Evolutionary conservation across 2,888 invertebrate genomes (phyloP).

Genomic region (Odontomyia ornata): DNA sequence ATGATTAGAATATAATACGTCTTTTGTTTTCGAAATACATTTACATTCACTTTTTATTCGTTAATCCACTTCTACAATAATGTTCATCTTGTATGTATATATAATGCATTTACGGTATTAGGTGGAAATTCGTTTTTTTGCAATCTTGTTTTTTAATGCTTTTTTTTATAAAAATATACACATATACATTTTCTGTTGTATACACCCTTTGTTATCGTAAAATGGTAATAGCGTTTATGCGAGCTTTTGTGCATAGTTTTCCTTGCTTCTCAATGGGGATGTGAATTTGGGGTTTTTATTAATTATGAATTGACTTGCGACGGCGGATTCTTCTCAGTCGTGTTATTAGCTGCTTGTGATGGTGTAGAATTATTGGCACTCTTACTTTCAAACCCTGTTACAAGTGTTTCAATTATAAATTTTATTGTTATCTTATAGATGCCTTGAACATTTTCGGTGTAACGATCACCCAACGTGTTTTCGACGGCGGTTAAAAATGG

Average conservation of each 20-base stretch:
- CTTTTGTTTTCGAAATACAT: conserved; percentile 34
- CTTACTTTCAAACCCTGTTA: conserved; percentile 74
- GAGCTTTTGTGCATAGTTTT: background rate
- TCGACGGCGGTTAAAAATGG: conserved; percentile 89
- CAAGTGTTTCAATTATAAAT: conserved; percentile 85
- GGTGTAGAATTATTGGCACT: conserved; percentile 49
- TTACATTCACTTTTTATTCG: conserved; percentile 2
- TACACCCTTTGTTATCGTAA: conserved; percentile 2
- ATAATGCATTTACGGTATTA: background rate
- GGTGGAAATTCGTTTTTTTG: conserved; percentile 35
- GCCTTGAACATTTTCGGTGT: conserved; percentile 87
- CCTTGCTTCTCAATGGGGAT: background rate
- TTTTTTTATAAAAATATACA: conserved; percentile 38
- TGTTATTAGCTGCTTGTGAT: conserved; percentile 44
- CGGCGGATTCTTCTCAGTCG: conserved; percentile 47
- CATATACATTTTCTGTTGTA: conserved; percentile 13
- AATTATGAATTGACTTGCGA: conserved; percentile 50
- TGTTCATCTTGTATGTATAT: conserved; percentile 5
- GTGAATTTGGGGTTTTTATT: conserved; percentile 3
- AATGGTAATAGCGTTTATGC: conserved; percentile 18
- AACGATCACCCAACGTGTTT: conserved; percentile 85
- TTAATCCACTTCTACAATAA: background rate
- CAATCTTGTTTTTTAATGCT: background rate
- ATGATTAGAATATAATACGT: conserved; percentile 37
- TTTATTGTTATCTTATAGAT: conserved; percentile 89